Evolutionary conservation across 2,113 vertebrate species (phyloP), one percentile per base, ranked within the genome.

Genomic region (Pluvialis apricaria): DNA sequence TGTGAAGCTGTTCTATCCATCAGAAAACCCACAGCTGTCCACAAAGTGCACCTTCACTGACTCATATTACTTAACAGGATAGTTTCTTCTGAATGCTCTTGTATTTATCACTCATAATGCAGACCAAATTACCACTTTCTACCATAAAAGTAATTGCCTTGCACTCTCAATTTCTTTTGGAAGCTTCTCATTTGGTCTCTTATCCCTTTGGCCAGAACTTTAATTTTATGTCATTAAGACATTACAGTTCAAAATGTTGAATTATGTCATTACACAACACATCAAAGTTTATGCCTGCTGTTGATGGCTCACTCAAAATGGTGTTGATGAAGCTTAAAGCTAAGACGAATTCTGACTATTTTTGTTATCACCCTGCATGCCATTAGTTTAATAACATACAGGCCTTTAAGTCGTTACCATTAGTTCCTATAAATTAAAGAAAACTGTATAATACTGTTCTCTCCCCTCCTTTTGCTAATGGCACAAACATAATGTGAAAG

Each of bases 141-240:
- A 51, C 61, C 32, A 57, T 44, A 82, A 82, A 84, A 29, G 66
- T 86, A 96, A 95, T 93, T 96, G 96, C 79, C 79, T 90, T 93
- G 71, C 82, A 68, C 62, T 83, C 88, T 89, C 79, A 90, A 82
- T 93, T 95, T 94, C 88, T 73, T 80, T 84, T 93, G 94, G 86
- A 95, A 94, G 82, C 66, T 90, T 97, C 92, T 98, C 42, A 86
- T 96, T 96, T 98, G 38, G 45, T 90, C 24, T 85, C 62, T 70
- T 92, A 86, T 95, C 62, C 85, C 96, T 97, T 95, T 96, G 85
- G 93, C 58, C 91, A 95, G 92, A 98, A 96, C 75, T 85, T 97
- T 88, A 96, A 95, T 97, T 97, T 97, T 94, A 90, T 94, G 81
- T 95, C 95, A 95, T 97, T 96, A 97, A 95, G 95, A 73, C 92